A percentile compares a stretch with the other conserved stretches of the same genome.
Evolutionary conservation across 1,140 invertebrate species (phyloP).

Genomic region (Drosophila kohkoa): DNA sequence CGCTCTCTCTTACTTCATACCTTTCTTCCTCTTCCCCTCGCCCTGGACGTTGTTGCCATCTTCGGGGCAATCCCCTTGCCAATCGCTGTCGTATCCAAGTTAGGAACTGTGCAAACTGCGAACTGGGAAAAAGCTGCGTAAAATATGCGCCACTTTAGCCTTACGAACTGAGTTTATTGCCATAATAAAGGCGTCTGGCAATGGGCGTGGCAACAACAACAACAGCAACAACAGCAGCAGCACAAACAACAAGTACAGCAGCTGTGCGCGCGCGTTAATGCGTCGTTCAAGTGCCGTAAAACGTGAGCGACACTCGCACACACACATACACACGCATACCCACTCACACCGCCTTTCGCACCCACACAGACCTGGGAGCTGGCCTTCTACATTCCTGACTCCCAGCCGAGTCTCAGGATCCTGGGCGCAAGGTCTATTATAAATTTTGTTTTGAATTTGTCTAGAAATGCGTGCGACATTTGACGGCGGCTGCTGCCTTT

Average conservation of each 20-base stretch:
- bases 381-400: conserved; percentile 1
- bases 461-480: conserved; percentile 71
- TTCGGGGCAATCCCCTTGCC: conserved; percentile 1
- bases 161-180: conserved; percentile 69
- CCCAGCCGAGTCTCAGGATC: conserved; percentile 12
- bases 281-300: conserved; percentile 82
- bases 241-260: conserved; percentile 38
- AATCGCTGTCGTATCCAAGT: background rate
- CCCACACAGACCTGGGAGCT: conserved; percentile 9
- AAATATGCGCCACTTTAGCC: conserved; percentile 72
- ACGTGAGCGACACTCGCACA: conserved; percentile 69
- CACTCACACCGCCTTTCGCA: conserved; percentile 4
- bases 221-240: conserved; percentile 37
- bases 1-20: background rate
- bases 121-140: conserved; percentile 64
- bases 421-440: conserved; percentile 71
- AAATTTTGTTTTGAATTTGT: conserved; percentile 78
- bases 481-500: conserved; percentile 54
- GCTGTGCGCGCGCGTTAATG: conserved; percentile 80
- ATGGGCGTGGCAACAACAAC: conserved; percentile 58
- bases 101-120: conserved; percentile 25
- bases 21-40: background rate
- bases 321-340: conserved; percentile 16
- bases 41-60: background rate
- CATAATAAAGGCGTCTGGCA: conserved; percentile 70